A percentile compares a stretch with the other conserved stretches of the same genome.
phyloP scores from a whole-genome alignment of 2,113 vertebrate species.

The Scytalopus superciliaris region DNA sequence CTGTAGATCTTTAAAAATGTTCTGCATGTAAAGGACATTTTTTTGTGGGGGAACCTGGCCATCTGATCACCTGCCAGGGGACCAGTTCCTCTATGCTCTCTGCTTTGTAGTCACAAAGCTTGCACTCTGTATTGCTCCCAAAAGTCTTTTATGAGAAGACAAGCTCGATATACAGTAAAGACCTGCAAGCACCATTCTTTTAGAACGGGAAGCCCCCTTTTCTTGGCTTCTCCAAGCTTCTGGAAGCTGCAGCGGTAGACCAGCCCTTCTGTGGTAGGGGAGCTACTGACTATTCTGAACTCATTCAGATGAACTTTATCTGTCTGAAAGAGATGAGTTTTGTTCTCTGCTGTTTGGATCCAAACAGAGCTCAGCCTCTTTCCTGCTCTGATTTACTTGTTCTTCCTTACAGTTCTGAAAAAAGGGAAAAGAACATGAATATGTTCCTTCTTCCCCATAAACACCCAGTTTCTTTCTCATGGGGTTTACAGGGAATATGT shows the following conservation, averaged over 20 bases:
- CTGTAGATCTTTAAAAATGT: neutral
- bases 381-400: neutral
- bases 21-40: neutral
- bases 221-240: neutral
- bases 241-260: neutral
- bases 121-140: neutral
- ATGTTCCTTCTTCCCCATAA: neutral
- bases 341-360: neutral
- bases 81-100: neutral
- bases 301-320: neutral
- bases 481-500: neutral
- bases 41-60: neutral
- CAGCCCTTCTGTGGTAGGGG: neutral
- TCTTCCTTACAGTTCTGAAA: neutral
- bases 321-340: neutral
- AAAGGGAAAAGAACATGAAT: neutral
- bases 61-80: neutral
- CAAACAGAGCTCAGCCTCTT: neutral
- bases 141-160: neutral
- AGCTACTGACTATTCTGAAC: neutral
- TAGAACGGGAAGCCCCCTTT: fast-evolving
- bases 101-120: neutral
- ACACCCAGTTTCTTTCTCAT: neutral
- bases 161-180: neutral
- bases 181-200: neutral